Conservation (phyloP, 2,113 vertebrate species). For the Aphelocoma coerulescens region DNA sequence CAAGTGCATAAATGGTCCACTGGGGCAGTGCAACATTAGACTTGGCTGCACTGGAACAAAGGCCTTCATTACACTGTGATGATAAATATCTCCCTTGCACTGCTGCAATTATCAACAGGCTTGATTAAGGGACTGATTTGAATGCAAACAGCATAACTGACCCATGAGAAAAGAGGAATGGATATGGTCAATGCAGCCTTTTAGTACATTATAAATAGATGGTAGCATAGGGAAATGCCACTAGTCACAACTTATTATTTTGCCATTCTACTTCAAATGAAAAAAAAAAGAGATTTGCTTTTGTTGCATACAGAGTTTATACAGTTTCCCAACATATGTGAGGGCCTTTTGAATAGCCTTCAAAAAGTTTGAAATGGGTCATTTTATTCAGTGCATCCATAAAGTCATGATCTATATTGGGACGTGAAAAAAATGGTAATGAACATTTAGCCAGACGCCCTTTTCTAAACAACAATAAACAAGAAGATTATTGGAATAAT, state of each 20-base stretch:
- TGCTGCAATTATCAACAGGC: conserved; percentile 18
- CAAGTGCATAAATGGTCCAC: not conserved
- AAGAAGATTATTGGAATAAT: conserved; percentile 23
- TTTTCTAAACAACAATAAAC: conserved; percentile 11
- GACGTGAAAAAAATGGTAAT: not conserved
- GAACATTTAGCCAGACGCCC: not conserved
- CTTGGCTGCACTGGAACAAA: not conserved
- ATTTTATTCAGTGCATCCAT: not conserved
- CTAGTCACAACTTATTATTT: not conserved
- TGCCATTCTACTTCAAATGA: not conserved
- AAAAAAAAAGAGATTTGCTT: not conserved
- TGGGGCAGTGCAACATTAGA: not conserved
- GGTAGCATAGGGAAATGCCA: conserved; percentile 15
- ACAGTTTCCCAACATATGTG: not conserved
- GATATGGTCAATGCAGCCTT: not conserved
- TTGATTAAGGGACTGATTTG: conserved; percentile 55
- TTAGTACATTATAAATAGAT: conserved; percentile 13
- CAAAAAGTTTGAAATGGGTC: not conserved
- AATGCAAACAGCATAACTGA: conserved; percentile 50
- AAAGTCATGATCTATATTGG: not conserved
- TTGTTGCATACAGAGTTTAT: not conserved
- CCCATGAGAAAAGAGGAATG: conserved; percentile 43
- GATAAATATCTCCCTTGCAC: conserved; percentile 16
- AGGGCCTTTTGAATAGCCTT: not conserved
- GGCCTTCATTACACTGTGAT: not conserved